Evolutionary conservation across 2,888 invertebrate genomes (phyloP).

Genomic region (Brachyopa scutellaris): DNA sequence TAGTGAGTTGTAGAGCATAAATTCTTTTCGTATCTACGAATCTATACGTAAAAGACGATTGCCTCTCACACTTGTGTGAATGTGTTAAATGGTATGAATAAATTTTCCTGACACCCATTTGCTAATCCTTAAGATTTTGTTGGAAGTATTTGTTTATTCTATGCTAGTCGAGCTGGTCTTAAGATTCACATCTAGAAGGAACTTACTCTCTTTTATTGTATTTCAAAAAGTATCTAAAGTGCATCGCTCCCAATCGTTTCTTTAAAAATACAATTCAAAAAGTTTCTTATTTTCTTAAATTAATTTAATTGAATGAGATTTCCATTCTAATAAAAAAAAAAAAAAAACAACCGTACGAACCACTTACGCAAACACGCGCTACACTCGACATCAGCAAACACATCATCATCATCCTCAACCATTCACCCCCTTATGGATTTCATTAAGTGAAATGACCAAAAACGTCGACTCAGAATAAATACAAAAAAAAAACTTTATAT

Average conservation of each 20-base stretch:
- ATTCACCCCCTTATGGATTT: slow-evolving; percentile 68
- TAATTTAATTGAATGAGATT: slow-evolving; percentile 68
- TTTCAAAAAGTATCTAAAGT: neutral
- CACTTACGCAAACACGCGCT: slow-evolving; percentile 66
- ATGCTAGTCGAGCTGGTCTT: no score
- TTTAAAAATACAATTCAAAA: neutral
- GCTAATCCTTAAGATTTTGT: slow-evolving; percentile 27
- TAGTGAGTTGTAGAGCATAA: slow-evolving; percentile 28
- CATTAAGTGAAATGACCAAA: slow-evolving; percentile 71
- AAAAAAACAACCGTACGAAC: slow-evolving; percentile 21
- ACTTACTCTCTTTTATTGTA: no score
- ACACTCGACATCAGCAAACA: slow-evolving; percentile 49
- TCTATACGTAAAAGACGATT: neutral
- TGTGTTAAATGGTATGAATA: slow-evolving; percentile 57
- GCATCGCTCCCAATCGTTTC: neutral
- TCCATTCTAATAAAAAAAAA: slow-evolving; percentile 26
- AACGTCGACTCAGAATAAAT: slow-evolving; percentile 62
- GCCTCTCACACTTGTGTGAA: neutral
- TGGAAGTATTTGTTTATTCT: no score
- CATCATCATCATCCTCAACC: slow-evolving; percentile 47
- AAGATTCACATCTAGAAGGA: no score
- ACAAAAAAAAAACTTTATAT: slow-evolving; percentile 14
- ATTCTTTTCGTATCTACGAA: slow-evolving; percentile 22
- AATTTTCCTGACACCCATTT: slow-evolving; percentile 47
- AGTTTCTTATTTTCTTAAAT: slow-evolving; percentile 23